Base-by-base conservation (phyloP, 2,888 invertebrate genomes). In the Colletes collaris region DNA sequence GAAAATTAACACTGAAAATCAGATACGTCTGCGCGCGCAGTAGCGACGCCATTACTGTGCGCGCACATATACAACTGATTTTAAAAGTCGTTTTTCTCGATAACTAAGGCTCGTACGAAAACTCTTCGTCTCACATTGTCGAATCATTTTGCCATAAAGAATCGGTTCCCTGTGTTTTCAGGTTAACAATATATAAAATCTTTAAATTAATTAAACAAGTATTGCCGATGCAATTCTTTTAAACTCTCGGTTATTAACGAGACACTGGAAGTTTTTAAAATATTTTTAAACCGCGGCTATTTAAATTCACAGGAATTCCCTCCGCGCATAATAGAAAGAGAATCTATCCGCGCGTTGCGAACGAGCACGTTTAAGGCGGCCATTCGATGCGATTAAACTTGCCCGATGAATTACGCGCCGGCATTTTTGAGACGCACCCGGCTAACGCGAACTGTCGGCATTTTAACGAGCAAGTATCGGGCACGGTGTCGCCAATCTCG, bases 381-480 rank as follows among this genome's bases (percentile, higher is more conserved):
- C 64, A 58, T 37, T 49, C 53, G 63, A 44, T 44, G 52, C 58
- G 56, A 53, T 64, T 64, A 65, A 64, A 72, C 44, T 50, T 65
- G 46, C 27, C 66, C 66, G 56, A 66, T 66, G 66, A 56, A 66
- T 66, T 66, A 56, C 71, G 56, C 56, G 63, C 7, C 50, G 53
- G n/a, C 59, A 58, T 46, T 55, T 37, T 50, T 8, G 44, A 40
- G 59, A 59, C 40, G 59, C 59, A 16, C 40, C 44, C 64, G 50
- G 40, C 68, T 46, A 75, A 69, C 53, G 75, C 44, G 44, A 68
- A 50, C 69, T 75, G 52, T 75, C 75, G 75, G 75, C 52, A 75
- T 75, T 62, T 75, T 75, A 75, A 75, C 52, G 69, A 46, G 64
- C 46, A 58, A 50, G 63, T 35, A 67, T 60, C 49, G 59, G 44